Conservation (phyloP, 2,888 invertebrate species). For the Scelioninae gen. 2 region DNA sequence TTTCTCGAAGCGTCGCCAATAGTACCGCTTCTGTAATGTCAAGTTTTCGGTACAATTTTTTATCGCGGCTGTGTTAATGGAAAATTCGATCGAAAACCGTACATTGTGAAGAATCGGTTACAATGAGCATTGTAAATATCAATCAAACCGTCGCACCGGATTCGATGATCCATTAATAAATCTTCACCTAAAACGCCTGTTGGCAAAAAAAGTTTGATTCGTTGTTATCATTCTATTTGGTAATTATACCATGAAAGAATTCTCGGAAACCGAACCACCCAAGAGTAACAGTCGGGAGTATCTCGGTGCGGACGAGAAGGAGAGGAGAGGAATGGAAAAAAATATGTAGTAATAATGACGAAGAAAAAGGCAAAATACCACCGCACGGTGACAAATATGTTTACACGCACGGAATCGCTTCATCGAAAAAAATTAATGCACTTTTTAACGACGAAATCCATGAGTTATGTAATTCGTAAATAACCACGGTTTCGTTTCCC, state of each 20-base stretch:
- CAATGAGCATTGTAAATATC: slow-evolving; percentile 1
- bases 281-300: slow-evolving; percentile 38
- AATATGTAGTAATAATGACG: too few species aligned
- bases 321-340: not conserved
- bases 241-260: slow-evolving; percentile 44
- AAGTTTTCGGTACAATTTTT: too few species aligned
- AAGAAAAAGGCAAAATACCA: slow-evolving; percentile 20
- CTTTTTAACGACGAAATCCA: slow-evolving; percentile 27
- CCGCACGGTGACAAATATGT: slow-evolving; percentile 48
- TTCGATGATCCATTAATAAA: slow-evolving; percentile 19
- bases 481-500: slow-evolving; percentile 19
- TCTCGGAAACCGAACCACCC: slow-evolving; percentile 53
- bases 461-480: slow-evolving; percentile 38
- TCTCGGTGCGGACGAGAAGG: not conserved
- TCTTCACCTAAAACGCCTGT: not conserved
- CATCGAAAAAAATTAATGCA: slow-evolving; percentile 50
- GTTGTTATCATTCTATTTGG: slow-evolving; percentile 27
- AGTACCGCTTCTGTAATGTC: too few species aligned
- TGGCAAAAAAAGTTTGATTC: slow-evolving; percentile 11
- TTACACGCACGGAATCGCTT: slow-evolving; percentile 50
- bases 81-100: too few species aligned
- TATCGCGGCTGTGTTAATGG: too few species aligned
- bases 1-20: too few species aligned
- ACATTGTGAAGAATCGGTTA: slow-evolving; percentile 15
- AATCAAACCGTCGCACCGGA: slow-evolving; percentile 6